Base-by-base conservation (phyloP, 2,113 vertebrate genomes). In the Dicentrarchus labrax region DNA sequence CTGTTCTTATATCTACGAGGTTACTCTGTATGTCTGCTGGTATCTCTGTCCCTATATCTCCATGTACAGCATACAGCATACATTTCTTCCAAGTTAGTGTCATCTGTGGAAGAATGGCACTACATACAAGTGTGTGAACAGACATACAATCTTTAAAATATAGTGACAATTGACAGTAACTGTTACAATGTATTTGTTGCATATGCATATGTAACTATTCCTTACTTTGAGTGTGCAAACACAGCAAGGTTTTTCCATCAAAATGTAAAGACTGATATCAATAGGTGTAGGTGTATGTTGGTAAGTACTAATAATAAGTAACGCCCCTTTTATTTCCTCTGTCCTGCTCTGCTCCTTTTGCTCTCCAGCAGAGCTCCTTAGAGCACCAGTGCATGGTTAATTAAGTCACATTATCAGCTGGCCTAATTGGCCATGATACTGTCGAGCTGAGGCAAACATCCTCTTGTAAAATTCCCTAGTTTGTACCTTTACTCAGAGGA, bases 391-490 rank as follows among this genome's bases (percentile, higher is more conserved):
- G 71, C 68, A 78, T 70, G 82, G 66, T 85, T 90, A 90, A 94
- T 94, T 93, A 93, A 92, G 74, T 82, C 74, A n/a, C 78, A 80
- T 92, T 92, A 93, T 88, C 85, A 87, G 85, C 83, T 22, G 16
- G 67, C 48, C 75, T 93, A 93, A 95, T 94, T 93, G 90, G 79
- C 88, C 83, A 50, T 91, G 89, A 89, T 80, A 77, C 87, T 88
- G 88, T 90, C 88, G 86, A 85, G 84, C 64, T 47, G 1, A 59
- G 62, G 66, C 66, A 76, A 86, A 80, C 83, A 86, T 89, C 85
- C 86, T 85, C 80, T 84, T 73, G 69, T 82, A 36, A 75, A 84
- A 59, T 65, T 54, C 45, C 51, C 56, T 43, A 22, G 22, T 72
- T 71, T 66, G 36, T 56, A 10, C 21, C 82, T 57, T 77, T 19